These are phyloP conservation scores for Perognathus longimembris DNA, from an alignment of 2,113 vertebrate genomes.

Conservation along the genomic window DNA sequence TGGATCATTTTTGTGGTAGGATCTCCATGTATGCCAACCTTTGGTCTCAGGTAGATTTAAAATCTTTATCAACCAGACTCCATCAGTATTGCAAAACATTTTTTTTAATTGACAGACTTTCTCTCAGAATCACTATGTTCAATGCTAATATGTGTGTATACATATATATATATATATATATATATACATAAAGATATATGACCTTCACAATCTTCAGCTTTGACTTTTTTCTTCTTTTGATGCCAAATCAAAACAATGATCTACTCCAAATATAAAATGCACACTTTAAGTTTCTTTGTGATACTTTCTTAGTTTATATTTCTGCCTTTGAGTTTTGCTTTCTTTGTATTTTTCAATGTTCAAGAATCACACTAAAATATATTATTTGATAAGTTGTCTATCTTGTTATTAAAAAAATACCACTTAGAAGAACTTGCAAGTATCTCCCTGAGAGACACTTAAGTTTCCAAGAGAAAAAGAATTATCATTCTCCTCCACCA, in stretches of 20 bases:
- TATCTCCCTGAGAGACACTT: not conserved
- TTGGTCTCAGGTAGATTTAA: not conserved
- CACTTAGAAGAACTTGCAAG: not conserved
- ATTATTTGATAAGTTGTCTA: not conserved
- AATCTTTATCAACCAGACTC: not conserved
- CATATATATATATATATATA: no score
- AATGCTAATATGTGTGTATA: slow-evolving; percentile 5
- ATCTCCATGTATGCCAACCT: no score
- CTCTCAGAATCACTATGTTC: not conserved
- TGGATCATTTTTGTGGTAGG: no score
- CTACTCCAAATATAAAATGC: slow-evolving; percentile 28
- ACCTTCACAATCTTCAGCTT: not conserved
- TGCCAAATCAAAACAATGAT: slow-evolving; percentile 11
- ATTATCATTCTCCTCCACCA: not conserved
- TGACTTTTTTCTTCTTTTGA: slow-evolving; percentile 51
- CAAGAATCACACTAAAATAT: not conserved
- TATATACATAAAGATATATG: slow-evolving; percentile 38
- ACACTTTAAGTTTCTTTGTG: slow-evolving; percentile 25
- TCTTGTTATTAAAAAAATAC: not conserved
- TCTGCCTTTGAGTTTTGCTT: slow-evolving; percentile 26
- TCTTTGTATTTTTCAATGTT: slow-evolving; percentile 10
- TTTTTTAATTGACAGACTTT: not conserved
- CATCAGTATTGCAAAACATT: no score
- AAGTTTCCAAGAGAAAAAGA: not conserved
- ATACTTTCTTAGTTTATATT: slow-evolving; percentile 42